Conservation (phyloP, 2,888 invertebrate genomes). For the Dryobota labecula region DNA sequence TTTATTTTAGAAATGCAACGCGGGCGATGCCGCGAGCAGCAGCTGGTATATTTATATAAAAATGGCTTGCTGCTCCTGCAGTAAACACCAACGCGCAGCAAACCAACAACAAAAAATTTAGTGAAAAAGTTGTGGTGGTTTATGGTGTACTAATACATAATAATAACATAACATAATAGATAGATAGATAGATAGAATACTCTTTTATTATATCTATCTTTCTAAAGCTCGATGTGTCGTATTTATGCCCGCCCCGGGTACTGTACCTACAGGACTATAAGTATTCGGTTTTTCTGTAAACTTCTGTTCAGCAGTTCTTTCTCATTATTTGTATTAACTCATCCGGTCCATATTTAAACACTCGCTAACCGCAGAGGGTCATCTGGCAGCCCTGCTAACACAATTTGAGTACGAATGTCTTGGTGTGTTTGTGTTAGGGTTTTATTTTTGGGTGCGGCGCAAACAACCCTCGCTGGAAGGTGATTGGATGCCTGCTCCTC, state of each 20-base stretch:
- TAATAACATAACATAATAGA: too few relatives aligned
- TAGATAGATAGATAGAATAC: too few relatives aligned
- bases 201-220: too few relatives aligned
- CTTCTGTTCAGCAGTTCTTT: slow-evolving; percentile 12
- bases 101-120: too few relatives aligned
- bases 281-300: not conserved
- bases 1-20: too few relatives aligned
- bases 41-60: too few relatives aligned
- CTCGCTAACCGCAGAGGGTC: slow-evolving; percentile 48
- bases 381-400: slow-evolving; percentile 64
- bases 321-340: slow-evolving; percentile 53
- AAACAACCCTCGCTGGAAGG: slow-evolving; percentile 60
- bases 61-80: too few relatives aligned
- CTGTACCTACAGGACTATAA: not conserved
- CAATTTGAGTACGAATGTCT: slow-evolving; percentile 58
- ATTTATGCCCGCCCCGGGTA: not conserved
- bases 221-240: not conserved
- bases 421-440: slow-evolving; percentile 54
- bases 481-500: slow-evolving; percentile 58
- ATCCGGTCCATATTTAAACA: slow-evolving; percentile 58
- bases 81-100: too few relatives aligned
- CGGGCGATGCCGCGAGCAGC: too few relatives aligned
- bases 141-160: too few relatives aligned
- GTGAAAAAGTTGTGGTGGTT: too few relatives aligned
- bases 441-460: slow-evolving; percentile 59